phyloP scores from a whole-genome alignment of 35 echinoderm and acorn worm genomes.

The Antedon bifida region DNA sequence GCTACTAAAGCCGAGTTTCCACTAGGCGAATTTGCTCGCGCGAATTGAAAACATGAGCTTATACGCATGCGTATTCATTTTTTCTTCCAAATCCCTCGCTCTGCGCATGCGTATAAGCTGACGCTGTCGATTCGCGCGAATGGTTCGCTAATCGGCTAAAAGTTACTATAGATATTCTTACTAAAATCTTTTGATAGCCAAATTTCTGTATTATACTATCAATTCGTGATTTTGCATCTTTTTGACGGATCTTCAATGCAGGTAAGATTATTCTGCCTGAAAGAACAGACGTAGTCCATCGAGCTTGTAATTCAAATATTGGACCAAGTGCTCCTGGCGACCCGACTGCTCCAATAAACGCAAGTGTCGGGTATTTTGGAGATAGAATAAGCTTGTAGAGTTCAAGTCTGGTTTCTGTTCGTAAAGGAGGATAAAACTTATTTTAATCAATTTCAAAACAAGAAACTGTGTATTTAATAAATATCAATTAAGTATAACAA shows the following conservation, averaged over 20 bases:
- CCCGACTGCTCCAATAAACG: conserved; percentile 16
- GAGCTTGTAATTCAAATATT: conserved; percentile 37
- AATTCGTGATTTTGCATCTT: conserved; percentile 6
- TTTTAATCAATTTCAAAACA: no score
- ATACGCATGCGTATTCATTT: no score
- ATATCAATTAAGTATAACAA: no score
- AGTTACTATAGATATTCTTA: conserved; percentile 23
- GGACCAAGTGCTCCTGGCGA: conserved; percentile 22
- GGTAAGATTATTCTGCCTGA: conserved; percentile 21
- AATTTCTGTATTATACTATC: conserved; percentile 19
- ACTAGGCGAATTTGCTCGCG: no score
- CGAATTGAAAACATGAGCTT: no score
- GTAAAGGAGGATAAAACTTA: no score
- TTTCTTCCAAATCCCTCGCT: no score
- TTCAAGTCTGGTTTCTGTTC: conserved; percentile 7
- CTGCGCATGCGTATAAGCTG: no score
- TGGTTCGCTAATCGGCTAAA: no score
- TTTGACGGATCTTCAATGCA: not conserved
- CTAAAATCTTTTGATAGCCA: conserved; percentile 68
- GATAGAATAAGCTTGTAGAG: conserved; percentile 40
- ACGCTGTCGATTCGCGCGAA: no score
- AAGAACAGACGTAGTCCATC: conserved; percentile 32
- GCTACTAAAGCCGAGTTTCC: no score
- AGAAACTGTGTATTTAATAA: no score
- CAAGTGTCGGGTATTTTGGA: conserved; percentile 21